Conservation (phyloP, 2,888 invertebrate species). For the Xestobium rufovillosum region DNA sequence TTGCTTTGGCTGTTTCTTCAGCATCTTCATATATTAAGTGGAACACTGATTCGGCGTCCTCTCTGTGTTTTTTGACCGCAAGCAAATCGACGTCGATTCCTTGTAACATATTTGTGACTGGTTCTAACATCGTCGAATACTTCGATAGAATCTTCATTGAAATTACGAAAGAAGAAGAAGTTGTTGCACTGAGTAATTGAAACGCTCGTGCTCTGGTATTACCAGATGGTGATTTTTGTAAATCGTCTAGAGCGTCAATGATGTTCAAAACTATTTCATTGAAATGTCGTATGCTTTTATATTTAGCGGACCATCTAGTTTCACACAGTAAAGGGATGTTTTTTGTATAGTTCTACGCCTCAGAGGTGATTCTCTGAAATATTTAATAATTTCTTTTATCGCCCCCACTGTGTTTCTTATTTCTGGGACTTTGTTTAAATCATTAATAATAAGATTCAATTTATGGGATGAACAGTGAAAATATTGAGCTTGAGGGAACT, state of each 20-base stretch:
- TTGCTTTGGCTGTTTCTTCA: conserved; percentile 15
- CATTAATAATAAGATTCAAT: conserved; percentile 30
- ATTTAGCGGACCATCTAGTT: too few relatives aligned
- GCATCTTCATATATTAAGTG: conserved; percentile 20
- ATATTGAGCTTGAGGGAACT: conserved; percentile 25
- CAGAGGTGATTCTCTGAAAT: too few relatives aligned
- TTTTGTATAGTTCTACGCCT: too few relatives aligned
- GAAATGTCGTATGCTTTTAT: too few relatives aligned
- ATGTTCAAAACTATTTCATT: too few relatives aligned
- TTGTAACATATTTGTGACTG: conserved; percentile 26
- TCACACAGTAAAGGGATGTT: too few relatives aligned
- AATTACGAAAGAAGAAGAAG: conserved; percentile 23
- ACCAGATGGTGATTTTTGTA: too few relatives aligned
- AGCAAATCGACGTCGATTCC: conserved; percentile 23
- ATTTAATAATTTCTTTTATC: conserved; percentile 25
- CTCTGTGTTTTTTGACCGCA: conserved; percentile 10
- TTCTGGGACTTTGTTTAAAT: conserved; percentile 25
- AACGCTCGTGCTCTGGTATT: too few relatives aligned
- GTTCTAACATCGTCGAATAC: conserved; percentile 27
- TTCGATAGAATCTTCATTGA: conserved; percentile 25
- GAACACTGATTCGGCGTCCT: conserved; percentile 10
- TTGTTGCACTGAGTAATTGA: too few relatives aligned
- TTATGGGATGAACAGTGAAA: conserved; percentile 29
- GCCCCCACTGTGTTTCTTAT: too few relatives aligned
- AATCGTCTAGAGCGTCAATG: too few relatives aligned